A percentile compares a stretch with the other conserved stretches of the same genome.
phyloP scores from a whole-genome alignment of 2,888 invertebrate species.

The Campoplex capitator region DNA sequence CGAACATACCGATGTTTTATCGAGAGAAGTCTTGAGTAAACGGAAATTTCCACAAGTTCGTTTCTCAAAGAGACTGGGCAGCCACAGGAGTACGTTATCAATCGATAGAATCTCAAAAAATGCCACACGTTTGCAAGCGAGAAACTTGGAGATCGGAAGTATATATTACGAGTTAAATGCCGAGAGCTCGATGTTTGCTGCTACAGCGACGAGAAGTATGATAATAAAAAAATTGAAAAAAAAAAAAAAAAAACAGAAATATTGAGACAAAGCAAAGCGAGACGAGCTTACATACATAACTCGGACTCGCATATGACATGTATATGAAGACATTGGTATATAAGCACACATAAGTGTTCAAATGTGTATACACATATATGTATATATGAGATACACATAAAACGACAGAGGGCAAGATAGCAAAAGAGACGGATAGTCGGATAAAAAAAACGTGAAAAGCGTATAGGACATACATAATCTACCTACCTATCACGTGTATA shows the following conservation, averaged over 20 bases:
- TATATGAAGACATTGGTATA: background rate
- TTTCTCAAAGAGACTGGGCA: slow-evolving; percentile 57
- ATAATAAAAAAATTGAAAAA: too few relatives aligned
- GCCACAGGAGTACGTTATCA: slow-evolving; percentile 72
- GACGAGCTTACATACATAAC: slow-evolving; percentile 56
- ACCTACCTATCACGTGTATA: slow-evolving; percentile 75
- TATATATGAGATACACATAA: background rate
- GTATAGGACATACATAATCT: slow-evolving; percentile 70
- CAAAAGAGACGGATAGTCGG: slow-evolving; percentile 62
- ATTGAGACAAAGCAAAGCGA: slow-evolving; percentile 37
- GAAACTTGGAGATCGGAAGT: slow-evolving; percentile 76
- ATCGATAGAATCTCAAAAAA: slow-evolving; percentile 76
- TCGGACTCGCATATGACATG: background rate
- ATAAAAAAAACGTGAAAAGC: slow-evolving; percentile 65
- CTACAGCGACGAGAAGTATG: slow-evolving; percentile 50
- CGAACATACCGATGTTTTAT: slow-evolving; percentile 30
- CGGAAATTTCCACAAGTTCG: slow-evolving; percentile 77
- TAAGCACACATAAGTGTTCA: too few relatives aligned
- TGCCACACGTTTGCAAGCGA: slow-evolving; percentile 68
- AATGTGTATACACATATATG: background rate
- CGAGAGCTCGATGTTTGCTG: slow-evolving; percentile 68
- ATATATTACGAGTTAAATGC: slow-evolving; percentile 78
- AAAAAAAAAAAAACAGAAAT: slow-evolving; percentile 36
- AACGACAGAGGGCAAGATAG: slow-evolving; percentile 53
- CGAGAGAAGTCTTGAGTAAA: slow-evolving; percentile 63